These are phyloP conservation scores for Hypsopygia costalis DNA, from an alignment of 2,888 invertebrate species.

Conservation along the genomic window DNA sequence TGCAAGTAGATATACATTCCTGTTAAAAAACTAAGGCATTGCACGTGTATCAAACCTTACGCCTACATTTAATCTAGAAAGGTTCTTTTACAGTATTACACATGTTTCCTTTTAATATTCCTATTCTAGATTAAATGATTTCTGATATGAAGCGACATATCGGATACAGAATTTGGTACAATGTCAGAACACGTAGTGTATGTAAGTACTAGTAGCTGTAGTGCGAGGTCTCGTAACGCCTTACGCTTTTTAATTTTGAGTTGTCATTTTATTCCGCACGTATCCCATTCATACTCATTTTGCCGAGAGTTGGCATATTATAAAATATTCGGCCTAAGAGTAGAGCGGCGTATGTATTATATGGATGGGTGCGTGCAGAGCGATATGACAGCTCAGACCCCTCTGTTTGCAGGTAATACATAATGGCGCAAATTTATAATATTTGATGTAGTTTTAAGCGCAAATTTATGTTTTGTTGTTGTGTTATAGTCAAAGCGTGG, in stretches of 20 bases:
- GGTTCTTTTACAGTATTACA: constrained; percentile 19
- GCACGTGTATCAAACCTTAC: constrained; percentile 33
- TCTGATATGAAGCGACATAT: constrained; percentile 37
- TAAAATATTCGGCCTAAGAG: constrained; percentile 47
- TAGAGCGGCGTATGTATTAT: constrained; percentile 51
- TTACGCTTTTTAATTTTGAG: constrained; percentile 73
- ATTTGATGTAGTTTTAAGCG: neutral
- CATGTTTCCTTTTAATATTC: constrained; percentile 18
- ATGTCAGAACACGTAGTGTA: constrained; percentile 34
- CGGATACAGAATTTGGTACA: constrained; percentile 32
- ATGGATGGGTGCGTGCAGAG: constrained; percentile 75
- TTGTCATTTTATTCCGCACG: constrained; percentile 81
- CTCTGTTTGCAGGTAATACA: constrained; percentile 63
- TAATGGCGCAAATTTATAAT: constrained; percentile 4
- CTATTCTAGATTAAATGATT: constrained; percentile 45
- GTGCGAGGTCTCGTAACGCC: constrained; percentile 68
- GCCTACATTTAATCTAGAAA: constrained; percentile 36
- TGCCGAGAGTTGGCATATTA: constrained; percentile 75
- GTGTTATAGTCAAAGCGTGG: constrained; percentile 87
- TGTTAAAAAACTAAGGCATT: constrained; percentile 12
- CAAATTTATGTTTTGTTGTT: constrained; percentile 11
- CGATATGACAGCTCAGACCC: constrained; percentile 58
- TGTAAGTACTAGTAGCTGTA: constrained; percentile 71
- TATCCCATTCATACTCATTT: constrained; percentile 81
- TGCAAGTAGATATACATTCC: constrained; percentile 22